These are phyloP conservation scores for Psittacula derbiana DNA, from an alignment of 2,797 vertebrate species.

Conservation along the genomic window DNA sequence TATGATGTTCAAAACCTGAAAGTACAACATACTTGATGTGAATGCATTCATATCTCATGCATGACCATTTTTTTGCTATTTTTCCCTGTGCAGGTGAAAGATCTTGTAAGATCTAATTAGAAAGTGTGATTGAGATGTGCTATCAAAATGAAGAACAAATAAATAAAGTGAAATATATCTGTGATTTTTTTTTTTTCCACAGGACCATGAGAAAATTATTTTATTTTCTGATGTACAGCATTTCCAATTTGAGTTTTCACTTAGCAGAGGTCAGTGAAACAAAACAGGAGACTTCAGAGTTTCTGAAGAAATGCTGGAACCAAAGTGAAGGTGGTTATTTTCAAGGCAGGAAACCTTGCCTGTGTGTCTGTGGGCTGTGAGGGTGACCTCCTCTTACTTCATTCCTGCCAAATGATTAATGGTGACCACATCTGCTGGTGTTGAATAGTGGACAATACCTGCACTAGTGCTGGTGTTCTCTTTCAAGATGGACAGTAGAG, in stretches of 20 bases:
- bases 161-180: background rate
- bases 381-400: background rate
- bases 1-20: constrained; percentile 1
- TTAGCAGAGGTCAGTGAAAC: background rate
- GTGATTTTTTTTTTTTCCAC: background rate
- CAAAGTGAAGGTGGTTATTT: background rate
- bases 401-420: background rate
- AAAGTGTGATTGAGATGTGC: constrained; percentile 7
- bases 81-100: constrained; percentile 26
- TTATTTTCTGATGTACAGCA: background rate
- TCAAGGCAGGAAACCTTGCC: background rate
- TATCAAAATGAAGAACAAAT: constrained; percentile 60
- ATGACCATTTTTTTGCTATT: constrained; percentile 36
- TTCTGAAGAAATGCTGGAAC: background rate
- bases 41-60: constrained; percentile 27
- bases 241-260: background rate
- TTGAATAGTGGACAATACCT: background rate
- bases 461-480: background rate
- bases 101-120: constrained; percentile 47
- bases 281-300: background rate
- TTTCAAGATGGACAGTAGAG: background rate
- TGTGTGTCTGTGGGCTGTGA: background rate
- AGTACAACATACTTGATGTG: background rate
- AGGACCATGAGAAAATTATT: background rate
- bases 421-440: background rate